Evolutionary conservation across 2,888 invertebrate genomes (phyloP), one percentile per base, ranked within the genome.

Genomic region (Calephelis perditalis): DNA sequence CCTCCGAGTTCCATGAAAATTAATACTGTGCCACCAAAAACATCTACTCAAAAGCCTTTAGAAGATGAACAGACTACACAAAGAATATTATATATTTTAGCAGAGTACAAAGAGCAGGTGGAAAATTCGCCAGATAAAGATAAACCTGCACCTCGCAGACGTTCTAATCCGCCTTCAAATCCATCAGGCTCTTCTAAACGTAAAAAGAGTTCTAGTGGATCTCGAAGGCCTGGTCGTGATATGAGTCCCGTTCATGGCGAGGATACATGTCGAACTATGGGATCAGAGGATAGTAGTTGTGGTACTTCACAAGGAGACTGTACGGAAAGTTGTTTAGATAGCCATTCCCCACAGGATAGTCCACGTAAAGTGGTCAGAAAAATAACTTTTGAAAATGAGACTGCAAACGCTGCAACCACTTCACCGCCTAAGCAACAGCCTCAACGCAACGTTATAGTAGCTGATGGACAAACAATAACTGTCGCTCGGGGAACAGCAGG

Each of bases 61-160:
- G 96, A 96, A 84, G 96, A 96, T 71, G 95, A 95, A 73, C 95
- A 95, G 75, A 96, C 96, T 0, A 95, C 95, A 0, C 95, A 95
- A 73, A 90, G 95, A 68, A 96, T 96, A 70, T 93, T 95, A 64
- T 95, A 95, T 67, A 96, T 96, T 70, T 78, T 96, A 57, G 95
- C 95, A 0, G 95, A 96, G 74, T 96, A 96, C 76, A 95, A 95
- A 57, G 96, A 96, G 71, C 95, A 96, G 73, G 87, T 96, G 54
- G 91, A 95, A 69, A 96, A 95, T 73, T 95, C 95, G 0, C 96
- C 96, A 0, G 96, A 96, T 79, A 96, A 95, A 74, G 95, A 96
- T 76, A 96, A 95, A 78, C 96, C 96, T 0, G 96, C 96, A 0
- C 96, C 96, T 0, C 90, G 96, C 54, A 87, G 96, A 69, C 90